phyloP scores from a whole-genome alignment of 2,113 vertebrate species.

The Calyptomena viridis region DNA sequence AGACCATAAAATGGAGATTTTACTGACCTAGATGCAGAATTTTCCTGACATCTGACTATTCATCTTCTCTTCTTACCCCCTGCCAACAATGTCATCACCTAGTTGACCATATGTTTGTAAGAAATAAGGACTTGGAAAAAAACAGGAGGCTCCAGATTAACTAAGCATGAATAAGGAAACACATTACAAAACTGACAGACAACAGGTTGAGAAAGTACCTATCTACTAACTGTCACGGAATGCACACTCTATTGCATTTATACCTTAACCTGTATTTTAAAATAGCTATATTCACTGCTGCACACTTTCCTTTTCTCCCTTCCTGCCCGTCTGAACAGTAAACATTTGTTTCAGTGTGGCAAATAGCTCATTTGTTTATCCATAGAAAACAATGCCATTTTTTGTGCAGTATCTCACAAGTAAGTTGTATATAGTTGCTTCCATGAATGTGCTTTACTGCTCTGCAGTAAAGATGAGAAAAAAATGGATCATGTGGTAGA shows the following conservation, averaged over 20 bases:
- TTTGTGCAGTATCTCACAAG: background rate
- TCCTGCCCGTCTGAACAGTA: background rate
- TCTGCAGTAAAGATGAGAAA: background rate
- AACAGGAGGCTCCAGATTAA: background rate
- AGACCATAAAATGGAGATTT: background rate
- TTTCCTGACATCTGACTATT: background rate
- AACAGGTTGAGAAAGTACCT: slow-evolving; percentile 7
- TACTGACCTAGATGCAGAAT: background rate
- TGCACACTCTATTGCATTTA: background rate
- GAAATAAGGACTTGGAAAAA: background rate
- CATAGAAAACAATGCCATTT: background rate
- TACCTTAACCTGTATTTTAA: background rate
- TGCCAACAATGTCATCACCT: background rate
- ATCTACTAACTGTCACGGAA: background rate
- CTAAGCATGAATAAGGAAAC: background rate
- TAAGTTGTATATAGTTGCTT: background rate
- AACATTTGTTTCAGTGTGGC: background rate
- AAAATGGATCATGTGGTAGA: background rate
- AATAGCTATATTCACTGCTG: background rate
- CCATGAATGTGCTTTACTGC: background rate
- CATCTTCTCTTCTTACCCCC: background rate
- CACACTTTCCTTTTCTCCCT: background rate
- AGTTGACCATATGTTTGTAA: background rate
- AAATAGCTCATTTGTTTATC: background rate
- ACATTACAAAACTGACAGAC: background rate